Conservation (phyloP, 2,797 vertebrate species). For the Diceros bicornis region DNA sequence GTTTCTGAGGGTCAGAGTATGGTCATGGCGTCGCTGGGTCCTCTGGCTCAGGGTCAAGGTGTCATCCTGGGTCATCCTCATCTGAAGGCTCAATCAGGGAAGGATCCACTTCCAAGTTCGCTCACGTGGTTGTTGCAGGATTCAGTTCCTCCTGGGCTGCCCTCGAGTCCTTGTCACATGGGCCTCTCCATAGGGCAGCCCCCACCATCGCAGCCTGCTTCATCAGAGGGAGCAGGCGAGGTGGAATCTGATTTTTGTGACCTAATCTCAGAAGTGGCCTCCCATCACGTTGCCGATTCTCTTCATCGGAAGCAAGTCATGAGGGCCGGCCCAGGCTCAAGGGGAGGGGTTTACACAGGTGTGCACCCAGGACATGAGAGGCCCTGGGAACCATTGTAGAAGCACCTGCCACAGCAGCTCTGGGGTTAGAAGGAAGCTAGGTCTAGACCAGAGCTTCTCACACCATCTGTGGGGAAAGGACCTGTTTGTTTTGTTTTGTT, state of each 20-base stretch:
- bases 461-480: too few species aligned
- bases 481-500: not conserved
- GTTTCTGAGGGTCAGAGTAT: not conserved
- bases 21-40: accelerated
- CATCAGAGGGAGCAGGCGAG: not conserved
- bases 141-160: too few species aligned
- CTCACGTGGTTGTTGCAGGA: too few species aligned
- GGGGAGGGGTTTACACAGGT: too few species aligned
- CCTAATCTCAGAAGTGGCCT: not conserved
- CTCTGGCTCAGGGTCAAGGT: not conserved
- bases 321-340: not conserved
- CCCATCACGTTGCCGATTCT: not conserved
- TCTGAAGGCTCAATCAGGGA: not conserved
- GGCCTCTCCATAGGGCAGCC: too few species aligned
- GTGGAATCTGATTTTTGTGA: not conserved
- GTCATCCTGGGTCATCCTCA: not conserved
- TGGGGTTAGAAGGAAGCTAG: not conserved
- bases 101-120: too few species aligned
- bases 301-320: not conserved
- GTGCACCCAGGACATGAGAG: not conserved
- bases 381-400: too few species aligned
- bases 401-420: not conserved
- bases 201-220: not conserved
- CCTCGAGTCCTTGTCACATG: too few species aligned
- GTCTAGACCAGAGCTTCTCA: not conserved